Conservation (phyloP, 2,888 invertebrate genomes). For the Agriopis aurantiaria region DNA sequence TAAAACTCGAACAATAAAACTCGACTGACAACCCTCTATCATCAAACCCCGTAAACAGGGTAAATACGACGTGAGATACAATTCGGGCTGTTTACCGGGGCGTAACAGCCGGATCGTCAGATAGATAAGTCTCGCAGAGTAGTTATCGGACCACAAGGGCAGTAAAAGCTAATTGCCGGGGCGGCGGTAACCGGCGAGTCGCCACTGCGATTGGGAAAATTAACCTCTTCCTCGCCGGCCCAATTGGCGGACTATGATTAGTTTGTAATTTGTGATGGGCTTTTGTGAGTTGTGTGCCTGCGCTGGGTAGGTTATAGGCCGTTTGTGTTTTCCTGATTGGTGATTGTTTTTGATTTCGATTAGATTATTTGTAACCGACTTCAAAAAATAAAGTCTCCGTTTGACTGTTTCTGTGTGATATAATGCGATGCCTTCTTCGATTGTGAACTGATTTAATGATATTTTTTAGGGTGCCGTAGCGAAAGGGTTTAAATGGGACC, state of each 20-base stretch:
- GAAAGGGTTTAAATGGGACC: no score
- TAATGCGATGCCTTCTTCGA: no score
- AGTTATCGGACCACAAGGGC: slow-evolving; percentile 81
- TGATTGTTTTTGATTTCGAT: slow-evolving; percentile 6
- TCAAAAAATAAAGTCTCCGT: no score
- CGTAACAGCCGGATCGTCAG: slow-evolving; percentile 69
- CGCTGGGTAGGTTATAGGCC: slow-evolving; percentile 5
- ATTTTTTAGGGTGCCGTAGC: no score
- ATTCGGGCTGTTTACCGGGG: slow-evolving; percentile 65
- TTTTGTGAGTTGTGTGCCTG: slow-evolving; percentile 41
- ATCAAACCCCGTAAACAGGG: slow-evolving; percentile 33
- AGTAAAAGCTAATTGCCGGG: slow-evolving; percentile 83
- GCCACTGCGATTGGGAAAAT: slow-evolving; percentile 76
- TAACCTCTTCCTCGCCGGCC: slow-evolving; percentile 77
- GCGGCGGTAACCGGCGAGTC: slow-evolving; percentile 70
- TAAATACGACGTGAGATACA: slow-evolving; percentile 60
- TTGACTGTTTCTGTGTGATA: no score
- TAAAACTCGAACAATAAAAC: slow-evolving; percentile 25
- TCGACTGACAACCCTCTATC: slow-evolving; percentile 24
- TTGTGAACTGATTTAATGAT: no score
- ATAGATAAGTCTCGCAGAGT: slow-evolving; percentile 77
- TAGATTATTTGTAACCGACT: not conserved
- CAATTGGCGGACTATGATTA: slow-evolving; percentile 79
- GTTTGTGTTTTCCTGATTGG: slow-evolving; percentile 13
- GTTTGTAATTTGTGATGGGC: slow-evolving; percentile 68